Evolutionary conservation across 2,113 vertebrate genomes (phyloP), one percentile per base, ranked within the genome.

Genomic region (Columbina picui): DNA sequence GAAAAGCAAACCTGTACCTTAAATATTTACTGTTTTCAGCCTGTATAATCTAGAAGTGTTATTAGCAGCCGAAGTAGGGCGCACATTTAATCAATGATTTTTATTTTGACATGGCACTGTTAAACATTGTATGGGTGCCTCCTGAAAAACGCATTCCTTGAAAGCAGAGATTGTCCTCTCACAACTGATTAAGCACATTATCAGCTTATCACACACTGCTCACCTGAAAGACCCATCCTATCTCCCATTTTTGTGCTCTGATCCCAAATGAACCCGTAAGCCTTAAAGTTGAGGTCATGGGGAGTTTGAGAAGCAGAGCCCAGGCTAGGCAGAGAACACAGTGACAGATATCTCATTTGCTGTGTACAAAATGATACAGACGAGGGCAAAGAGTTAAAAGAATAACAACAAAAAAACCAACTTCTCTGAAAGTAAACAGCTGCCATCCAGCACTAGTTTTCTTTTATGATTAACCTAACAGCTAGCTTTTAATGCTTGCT

Each of bases 1-100:
- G 77, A 95, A 95, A 97, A 97, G 91, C 78, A 96, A 93, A 92
- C 73, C 39, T 75, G 83, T 87, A 94, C 59, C 23, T 94, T 89
- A 86, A 92, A 88, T 90, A 96, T 95, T 97, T 94, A 89, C 94
- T 81, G 59, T 61, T 96, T 97, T 53, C 70, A 87, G 75, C 2
- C 0, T 16, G 65, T 49, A 89, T 73, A 92, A 93, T 43, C 84
- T 38, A 84, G 32, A 95, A 85, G 81, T 70, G 76, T 64, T 95
- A 93, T 93, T 73, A 92, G 85, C 53, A 94, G 56, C 86, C 74
- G 45, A 70, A 92, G 70, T 2, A 7, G 81, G 59, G 61, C 12
- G 2, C 52, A 25, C 56, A 79, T 93, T 92, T 71, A 87, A 83
- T 73, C 60, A 55, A 19, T 9, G 23, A 78, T 81, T 93, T 91